These are phyloP conservation scores for Coregonus clupeaformis DNA, from an alignment of 2,113 vertebrate species.

Conservation along the genomic window DNA sequence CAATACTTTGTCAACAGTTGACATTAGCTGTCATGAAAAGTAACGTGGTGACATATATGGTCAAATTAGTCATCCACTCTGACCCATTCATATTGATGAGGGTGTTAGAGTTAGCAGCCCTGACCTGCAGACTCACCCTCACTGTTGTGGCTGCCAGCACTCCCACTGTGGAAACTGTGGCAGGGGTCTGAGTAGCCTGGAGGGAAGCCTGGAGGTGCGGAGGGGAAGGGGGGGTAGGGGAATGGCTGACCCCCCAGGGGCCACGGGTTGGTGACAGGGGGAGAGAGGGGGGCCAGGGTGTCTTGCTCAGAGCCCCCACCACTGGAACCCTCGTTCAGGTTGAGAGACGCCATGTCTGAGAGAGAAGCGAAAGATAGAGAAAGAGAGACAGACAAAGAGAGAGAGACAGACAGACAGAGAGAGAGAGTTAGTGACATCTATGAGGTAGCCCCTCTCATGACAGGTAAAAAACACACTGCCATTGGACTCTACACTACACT, in stretches of 20 bases:
- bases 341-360: constrained; percentile 91
- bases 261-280: constrained; percentile 87
- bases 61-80: not conserved
- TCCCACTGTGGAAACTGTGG: constrained; percentile 95
- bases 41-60: not conserved
- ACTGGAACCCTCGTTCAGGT: constrained; percentile 94
- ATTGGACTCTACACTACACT: no score
- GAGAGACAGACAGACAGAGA: no score
- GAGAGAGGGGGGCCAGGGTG: constrained; percentile 83
- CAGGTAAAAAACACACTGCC: not conserved
- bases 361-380: not conserved
- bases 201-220: constrained; percentile 88
- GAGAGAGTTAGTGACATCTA: no score
- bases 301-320: constrained; percentile 92
- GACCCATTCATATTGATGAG: no score
- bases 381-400: not conserved
- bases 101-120: no score
- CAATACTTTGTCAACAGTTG: not conserved
- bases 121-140: constrained; percentile 81
- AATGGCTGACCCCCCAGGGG: constrained; percentile 90
- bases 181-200: constrained; percentile 94
- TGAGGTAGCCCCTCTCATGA: not conserved
- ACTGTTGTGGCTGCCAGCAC: constrained; percentile 94
- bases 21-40: not conserved
- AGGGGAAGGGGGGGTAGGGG: constrained; percentile 87